phyloP scores from a whole-genome alignment of 1,140 invertebrate species.

The Neodiprion fabricii region DNA sequence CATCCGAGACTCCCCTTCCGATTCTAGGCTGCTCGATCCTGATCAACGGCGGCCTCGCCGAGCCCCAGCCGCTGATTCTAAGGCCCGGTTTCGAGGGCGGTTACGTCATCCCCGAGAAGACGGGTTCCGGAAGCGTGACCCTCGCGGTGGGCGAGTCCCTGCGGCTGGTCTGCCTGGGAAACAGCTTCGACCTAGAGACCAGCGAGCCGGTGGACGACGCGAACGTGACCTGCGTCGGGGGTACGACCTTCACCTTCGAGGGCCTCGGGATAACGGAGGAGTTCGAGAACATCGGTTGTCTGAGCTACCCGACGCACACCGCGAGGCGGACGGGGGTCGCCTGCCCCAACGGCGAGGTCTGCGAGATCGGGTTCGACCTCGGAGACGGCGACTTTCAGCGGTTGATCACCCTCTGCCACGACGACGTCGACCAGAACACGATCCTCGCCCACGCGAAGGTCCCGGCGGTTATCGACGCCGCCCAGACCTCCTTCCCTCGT shows the following conservation, averaged over 20 bases:
- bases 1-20: too few species aligned
- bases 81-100: neutral
- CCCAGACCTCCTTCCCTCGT: slow-evolving; percentile 24
- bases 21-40: slow-evolving; percentile 20
- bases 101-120: slow-evolving; percentile 25
- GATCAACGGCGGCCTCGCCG: slow-evolving; percentile 25
- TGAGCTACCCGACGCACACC: slow-evolving; percentile 22
- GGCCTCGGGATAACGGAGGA: slow-evolving; percentile 2
- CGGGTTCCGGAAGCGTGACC: slow-evolving; percentile 16
- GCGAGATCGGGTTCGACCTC: slow-evolving; percentile 46
- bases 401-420: slow-evolving; percentile 33
- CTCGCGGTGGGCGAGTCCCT: slow-evolving; percentile 28
- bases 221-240: slow-evolving; percentile 16
- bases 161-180: slow-evolving; percentile 33
- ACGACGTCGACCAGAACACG: slow-evolving; percentile 22
- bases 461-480: slow-evolving; percentile 20
- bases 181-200: slow-evolving; percentile 16
- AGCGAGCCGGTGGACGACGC: slow-evolving; percentile 8
- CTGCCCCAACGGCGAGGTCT: slow-evolving; percentile 17
- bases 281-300: slow-evolving; percentile 25
- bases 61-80: slow-evolving; percentile 31
- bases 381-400: slow-evolving; percentile 23
- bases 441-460: slow-evolving; percentile 28
- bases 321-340: slow-evolving; percentile 16
- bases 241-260: slow-evolving; percentile 15